Base-by-base conservation (phyloP, 2,888 invertebrate genomes). In the Rhamnusium bicolor region DNA sequence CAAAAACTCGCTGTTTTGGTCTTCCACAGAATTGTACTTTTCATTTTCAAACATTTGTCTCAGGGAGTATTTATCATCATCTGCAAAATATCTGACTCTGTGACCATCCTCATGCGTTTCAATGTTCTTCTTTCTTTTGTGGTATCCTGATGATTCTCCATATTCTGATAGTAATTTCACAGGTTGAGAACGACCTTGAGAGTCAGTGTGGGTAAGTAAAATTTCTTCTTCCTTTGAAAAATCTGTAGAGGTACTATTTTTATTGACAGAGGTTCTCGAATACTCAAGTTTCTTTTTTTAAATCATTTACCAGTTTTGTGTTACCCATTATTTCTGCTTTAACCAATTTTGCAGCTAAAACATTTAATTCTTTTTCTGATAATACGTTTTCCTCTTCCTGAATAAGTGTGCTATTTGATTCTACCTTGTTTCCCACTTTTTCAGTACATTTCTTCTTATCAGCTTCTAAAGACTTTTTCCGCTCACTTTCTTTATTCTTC, bases 311-410 rank as follows among this genome's bases (percentile, higher is more conserved):
- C 67, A 94, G 86, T 75, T 91, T 91, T 84, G 86, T 88, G 85
- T 98, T 93, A 16, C 97, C 98, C 91, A 97, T 92, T 81, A 99
- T 92, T 91, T 99, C 98, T 12, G 98, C 98, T 89, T 97, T 97
- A 0, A 99, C 90, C 76, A 98, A 92, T 89, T 95, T 96, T 1
- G 98, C 97, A 49, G 94, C 96, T 51, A 99, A 87, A 81, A 94
- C 93, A 88, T 99, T 99, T 91, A 97, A 92, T 87, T 98, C 95
- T 79, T 93, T 93, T 87, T 95, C 94, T 54, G 93, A 92, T 16
- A 95, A 87, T 80, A 77, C 74, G 18, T 67, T 67, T 18, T 69
- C 72, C 56, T 73, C 71, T 21, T 27, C 51, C 46, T n/a, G n/a
- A 1, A 40, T 40, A 40, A 40, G n/a, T 1, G 69, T 58, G 46